Evolutionary conservation across 1,140 invertebrate genomes (phyloP).

Genomic region (Ips typographus): DNA sequence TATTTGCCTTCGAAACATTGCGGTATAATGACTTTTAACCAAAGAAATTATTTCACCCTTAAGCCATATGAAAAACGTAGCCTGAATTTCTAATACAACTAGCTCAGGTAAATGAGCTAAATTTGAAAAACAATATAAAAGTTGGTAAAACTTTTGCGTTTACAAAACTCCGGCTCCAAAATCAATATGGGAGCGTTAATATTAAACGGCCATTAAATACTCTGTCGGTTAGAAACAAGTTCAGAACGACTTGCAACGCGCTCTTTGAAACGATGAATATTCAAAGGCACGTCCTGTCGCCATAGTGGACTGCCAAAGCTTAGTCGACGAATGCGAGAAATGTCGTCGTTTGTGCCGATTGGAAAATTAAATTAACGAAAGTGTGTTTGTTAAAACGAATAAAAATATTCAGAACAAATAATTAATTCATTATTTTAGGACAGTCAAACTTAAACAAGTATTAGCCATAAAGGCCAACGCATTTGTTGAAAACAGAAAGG

Average conservation of each 20-base stretch:
- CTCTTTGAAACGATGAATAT: constrained; percentile 37
- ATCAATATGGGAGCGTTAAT: constrained; percentile 32
- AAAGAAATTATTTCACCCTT: too few species aligned
- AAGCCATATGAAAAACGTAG: not conserved
- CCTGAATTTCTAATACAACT: not conserved
- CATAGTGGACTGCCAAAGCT: constrained; percentile 13
- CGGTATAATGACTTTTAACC: not conserved
- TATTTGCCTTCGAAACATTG: not conserved
- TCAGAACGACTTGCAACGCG: constrained; percentile 32
- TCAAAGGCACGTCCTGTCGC: constrained; percentile 32
- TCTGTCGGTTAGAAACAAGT: constrained; percentile 31
- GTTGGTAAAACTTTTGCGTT: constrained; percentile 18
- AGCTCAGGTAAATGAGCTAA: not conserved
- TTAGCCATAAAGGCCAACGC: too few species aligned
- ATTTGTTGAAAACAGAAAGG: too few species aligned
- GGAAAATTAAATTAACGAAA: constrained; percentile 18
- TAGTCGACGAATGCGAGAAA: constrained; percentile 30
- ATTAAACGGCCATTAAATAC: constrained; percentile 37
- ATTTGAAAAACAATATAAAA: constrained; percentile 30
- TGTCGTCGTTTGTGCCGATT: constrained; percentile 11
- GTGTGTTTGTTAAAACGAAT: not conserved
- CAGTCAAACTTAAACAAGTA: too few species aligned
- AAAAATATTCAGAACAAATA: too few species aligned
- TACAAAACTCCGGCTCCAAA: constrained; percentile 4
- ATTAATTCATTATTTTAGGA: too few species aligned